Evolutionary conservation across 1,140 invertebrate genomes (phyloP), one percentile per base, ranked within the genome.

Genomic region (Aethina tumida): DNA sequence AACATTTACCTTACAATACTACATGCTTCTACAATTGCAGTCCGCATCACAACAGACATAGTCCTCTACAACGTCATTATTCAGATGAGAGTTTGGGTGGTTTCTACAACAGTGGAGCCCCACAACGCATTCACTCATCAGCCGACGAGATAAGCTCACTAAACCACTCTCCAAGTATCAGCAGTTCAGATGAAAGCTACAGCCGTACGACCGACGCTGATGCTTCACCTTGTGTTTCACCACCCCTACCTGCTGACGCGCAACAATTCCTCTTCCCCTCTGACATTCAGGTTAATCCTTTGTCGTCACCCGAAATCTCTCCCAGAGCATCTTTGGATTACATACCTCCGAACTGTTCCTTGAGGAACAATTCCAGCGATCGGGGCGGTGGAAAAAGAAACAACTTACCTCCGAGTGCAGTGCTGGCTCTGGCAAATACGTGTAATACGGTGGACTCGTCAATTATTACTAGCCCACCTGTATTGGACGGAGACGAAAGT

Each of bases 121-220:
- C 57, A 4, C 56, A 65, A 36, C 35, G 74, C 24, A 73, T 77
- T n/a, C 79, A 81, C 55, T 84, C 81, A 1, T 85, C 81, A 1
- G 81, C 80, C 2, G 82, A 85, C 57, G 82, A 85, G 58, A 71
- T 85, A 10, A 83, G 79, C 54, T 84, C 81, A 0, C 60, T 84
- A 2, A 84, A 84, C 40, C 74, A 81, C 39, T 84, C 81, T 15
- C 81, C 81, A 2, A 81, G 79, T 52, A 73, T 83, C 26, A 83
- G 79, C 57, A 84, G 81, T 31, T 84, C 81, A 1, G 81, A 85
- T 54, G 83, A 86, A 56, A 83, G 79, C 55, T 84, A 82, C 54
- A 82, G 78, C 29, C 70, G 79, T 34, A 81, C 79, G 15, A 82
- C 79, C 2, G 77, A 79, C 48, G 74, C 75, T 3, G 69, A 74